A percentile compares a stretch with the other conserved stretches of the same genome.
These are phyloP conservation scores for Brachycybe producta DNA, from an alignment of 2,888 invertebrate genomes.

Conservation along the genomic window DNA sequence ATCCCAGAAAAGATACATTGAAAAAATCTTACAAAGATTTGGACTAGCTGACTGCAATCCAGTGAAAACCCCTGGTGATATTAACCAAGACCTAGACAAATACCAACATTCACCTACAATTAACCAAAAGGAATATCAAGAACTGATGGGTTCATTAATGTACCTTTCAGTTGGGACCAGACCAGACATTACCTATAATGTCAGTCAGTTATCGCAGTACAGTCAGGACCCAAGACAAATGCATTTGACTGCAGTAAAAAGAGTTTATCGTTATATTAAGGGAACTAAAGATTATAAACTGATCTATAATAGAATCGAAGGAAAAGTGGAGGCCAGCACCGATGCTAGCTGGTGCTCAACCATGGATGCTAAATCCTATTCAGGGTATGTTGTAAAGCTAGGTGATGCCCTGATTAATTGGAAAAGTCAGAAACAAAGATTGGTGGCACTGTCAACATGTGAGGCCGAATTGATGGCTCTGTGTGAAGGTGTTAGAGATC, in stretches of 20 bases:
- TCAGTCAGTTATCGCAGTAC: background rate
- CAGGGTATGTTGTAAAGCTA: background rate
- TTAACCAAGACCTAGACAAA: background rate
- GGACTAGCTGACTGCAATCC: too few species aligned
- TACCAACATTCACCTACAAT: background rate
- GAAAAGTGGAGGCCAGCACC: background rate
- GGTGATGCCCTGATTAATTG: conserved; percentile 1
- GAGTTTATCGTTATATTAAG: too few species aligned
- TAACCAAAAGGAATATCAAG: background rate
- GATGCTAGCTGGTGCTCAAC: conserved; percentile 6
- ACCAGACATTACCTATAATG: background rate
- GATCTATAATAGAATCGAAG: background rate
- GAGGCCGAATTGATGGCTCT: conserved; percentile 3
- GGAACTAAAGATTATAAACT: too few species aligned
- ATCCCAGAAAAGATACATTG: background rate
- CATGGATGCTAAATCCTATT: conserved; percentile 5
- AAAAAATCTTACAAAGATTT: too few species aligned
- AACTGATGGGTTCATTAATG: background rate
- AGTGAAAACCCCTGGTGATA: too few species aligned
- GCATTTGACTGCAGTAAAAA: too few species aligned
- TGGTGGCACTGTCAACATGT: conserved; percentile 5
- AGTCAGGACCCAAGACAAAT: background rate
- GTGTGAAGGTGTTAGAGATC: background rate
- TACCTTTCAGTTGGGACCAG: background rate
- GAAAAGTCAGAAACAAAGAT: conserved; percentile 5